Evolutionary conservation across 2,797 vertebrate genomes (phyloP), one percentile per base, ranked within the genome.

Genomic region (Melanotaenia trifasciata): DNA sequence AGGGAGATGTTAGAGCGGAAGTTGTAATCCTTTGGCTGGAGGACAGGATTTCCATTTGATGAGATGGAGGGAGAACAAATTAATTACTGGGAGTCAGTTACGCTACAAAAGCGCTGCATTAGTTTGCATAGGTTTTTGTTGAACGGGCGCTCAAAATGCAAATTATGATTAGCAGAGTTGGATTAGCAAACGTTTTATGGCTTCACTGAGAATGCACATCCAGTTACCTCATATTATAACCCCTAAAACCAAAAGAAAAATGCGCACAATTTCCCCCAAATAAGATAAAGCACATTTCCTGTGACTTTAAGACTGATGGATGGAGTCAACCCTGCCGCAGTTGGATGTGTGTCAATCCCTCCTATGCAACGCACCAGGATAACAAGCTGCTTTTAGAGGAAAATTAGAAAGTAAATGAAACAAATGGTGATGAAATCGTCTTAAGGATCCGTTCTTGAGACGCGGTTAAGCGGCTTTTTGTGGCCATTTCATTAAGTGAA

Each of bases 1-100:
- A 92, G 92, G 93, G 92, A 95, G 95, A 96, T 96, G 95, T 97
- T 96, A 96, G 93, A 94, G 94, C 95, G 95, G 95, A 97, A 97
- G 96, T 95, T 94, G 95, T 96, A 96, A 96, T 97, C 96, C 96
- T 96, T 59, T 90, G 94, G 94, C 89, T 70, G 93, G 74, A 43
- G 90, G 91, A 92, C 93, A 92, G 95, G 94, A 91, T 93, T 94
- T 96, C 93, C 93, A 96, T 96, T 94, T 95, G 93, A 96, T 96
- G 94, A 95, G 94, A 95, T 94, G 73, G 83, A 96, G 94, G 92
- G 93, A 96, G 93, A 94, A 96, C 94, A 96, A 96, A 96, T 96
- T 95, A 95, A 97, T 97, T 96, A 96, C 89, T 82, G 85, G 56
- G 89, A 96, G 94, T 95, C 94, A 95, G 95, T 96, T 96, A 95